Conservation (phyloP, 35 echinoderm and acorn worm genomes). For the Ophioderma brevispina region DNA sequence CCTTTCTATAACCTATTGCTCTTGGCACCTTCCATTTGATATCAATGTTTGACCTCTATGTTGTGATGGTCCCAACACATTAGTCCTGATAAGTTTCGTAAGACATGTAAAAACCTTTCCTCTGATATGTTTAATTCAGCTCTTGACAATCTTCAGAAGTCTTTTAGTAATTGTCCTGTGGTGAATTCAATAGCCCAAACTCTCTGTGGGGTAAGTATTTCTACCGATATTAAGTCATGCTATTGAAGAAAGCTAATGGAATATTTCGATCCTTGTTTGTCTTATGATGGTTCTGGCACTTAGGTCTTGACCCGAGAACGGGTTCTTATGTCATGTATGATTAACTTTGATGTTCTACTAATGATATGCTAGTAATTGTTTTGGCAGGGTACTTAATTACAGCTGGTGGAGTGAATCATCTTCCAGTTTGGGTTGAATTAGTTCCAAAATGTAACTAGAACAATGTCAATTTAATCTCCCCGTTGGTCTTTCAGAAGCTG, state of each 20-base stretch:
- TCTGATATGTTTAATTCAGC: not conserved
- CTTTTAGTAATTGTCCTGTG: too few relatives aligned
- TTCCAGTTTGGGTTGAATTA: not conserved
- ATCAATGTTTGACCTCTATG: not conserved
- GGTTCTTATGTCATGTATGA: not conserved
- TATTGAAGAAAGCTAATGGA: slow-evolving; percentile 15
- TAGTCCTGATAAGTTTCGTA: not conserved
- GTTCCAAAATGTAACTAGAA: not conserved
- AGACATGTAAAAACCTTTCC: not conserved
- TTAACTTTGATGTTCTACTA: not conserved
- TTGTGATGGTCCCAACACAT: not conserved
- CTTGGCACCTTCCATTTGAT: too few relatives aligned
- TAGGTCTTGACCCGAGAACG: not conserved
- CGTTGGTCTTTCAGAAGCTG: not conserved
- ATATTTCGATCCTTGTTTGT: too few relatives aligned
- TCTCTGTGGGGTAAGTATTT: not conserved
- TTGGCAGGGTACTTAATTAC: not conserved
- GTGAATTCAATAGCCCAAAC: slow-evolving; percentile 25
- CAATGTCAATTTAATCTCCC: not conserved
- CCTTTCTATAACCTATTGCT: too few relatives aligned
- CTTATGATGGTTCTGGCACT: not conserved
- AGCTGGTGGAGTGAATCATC: not conserved
- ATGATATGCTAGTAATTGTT: not conserved
- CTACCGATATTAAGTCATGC: not conserved
- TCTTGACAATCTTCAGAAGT: not conserved